A percentile compares a stretch with the other conserved stretches of the same genome.
phyloP scores from a whole-genome alignment of 2,113 vertebrate genomes.

The Numenius arquata region DNA sequence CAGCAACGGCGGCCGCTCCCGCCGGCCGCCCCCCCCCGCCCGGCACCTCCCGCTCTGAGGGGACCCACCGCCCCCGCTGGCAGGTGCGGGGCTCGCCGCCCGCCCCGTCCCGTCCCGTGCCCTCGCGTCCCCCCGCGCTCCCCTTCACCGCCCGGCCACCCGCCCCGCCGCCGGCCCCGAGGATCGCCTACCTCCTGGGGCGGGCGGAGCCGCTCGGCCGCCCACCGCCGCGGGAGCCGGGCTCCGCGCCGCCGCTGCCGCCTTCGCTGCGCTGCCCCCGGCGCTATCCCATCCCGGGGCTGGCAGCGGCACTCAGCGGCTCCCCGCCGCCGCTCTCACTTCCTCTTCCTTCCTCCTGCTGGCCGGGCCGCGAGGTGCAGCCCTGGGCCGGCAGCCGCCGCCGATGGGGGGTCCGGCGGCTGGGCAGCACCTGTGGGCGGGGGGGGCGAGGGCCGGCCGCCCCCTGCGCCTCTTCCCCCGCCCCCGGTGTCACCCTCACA shows the following conservation, averaged over 20 bases:
- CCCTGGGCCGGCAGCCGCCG: not conserved
- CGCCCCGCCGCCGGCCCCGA: not conserved
- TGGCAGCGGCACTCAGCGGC: not conserved
- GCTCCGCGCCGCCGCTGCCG: not conserved
- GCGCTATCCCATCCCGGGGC: conserved; percentile 52
- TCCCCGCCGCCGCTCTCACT: conserved; percentile 64
- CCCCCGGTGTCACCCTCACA: not conserved
- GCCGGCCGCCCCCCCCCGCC: not conserved
- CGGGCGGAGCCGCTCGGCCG: not conserved
- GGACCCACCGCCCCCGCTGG: not conserved
- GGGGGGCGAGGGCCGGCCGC: not conserved
- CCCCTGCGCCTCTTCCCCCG: not conserved
- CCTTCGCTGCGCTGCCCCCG: not conserved
- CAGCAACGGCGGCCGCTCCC: not conserved
- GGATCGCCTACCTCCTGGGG: not conserved
- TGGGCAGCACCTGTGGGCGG: not conserved
- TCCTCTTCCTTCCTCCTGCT: conserved; percentile 77
- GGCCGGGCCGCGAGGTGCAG: conserved; percentile 43
- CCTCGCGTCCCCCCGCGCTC: not conserved
- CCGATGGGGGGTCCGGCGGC: not conserved
- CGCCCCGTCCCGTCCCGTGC: no score
- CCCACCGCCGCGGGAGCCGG: not conserved
- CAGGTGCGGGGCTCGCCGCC: not conserved
- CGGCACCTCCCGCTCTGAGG: not conserved
- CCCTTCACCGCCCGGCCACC: not conserved